phyloP scores from a whole-genome alignment of 64 coral and sea anemone genomes.

The Acropora yongei region DNA sequence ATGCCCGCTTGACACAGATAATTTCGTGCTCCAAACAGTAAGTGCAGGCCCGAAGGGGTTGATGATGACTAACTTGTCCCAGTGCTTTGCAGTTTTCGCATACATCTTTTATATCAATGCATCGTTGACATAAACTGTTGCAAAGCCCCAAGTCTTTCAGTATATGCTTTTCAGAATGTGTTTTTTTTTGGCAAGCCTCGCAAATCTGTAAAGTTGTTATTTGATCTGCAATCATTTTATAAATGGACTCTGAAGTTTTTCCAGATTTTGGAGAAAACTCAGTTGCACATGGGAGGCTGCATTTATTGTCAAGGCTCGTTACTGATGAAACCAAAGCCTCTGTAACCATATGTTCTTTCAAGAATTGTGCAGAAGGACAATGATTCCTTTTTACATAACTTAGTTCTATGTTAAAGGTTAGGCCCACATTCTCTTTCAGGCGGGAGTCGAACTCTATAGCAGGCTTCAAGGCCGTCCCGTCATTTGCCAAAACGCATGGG shows the following conservation, averaged over 20 bases:
- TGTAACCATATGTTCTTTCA: conserved; percentile 44
- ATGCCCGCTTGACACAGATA: conserved; percentile 28
- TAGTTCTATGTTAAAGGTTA: conserved; percentile 33
- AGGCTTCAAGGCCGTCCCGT: conserved; percentile 51
- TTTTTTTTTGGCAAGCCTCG: conserved; percentile 21
- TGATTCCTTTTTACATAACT: conserved; percentile 35
- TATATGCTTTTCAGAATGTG: conserved; percentile 10
- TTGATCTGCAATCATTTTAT: too few relatives aligned
- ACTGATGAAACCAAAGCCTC: conserved; percentile 49
- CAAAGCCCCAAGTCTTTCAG: conserved; percentile 13
- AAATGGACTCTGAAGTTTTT: background rate
- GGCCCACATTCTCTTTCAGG: conserved; percentile 33
- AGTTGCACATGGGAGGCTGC: conserved; percentile 56
- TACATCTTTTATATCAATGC: background rate
- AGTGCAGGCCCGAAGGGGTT: conserved; percentile 37
- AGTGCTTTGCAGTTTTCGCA: conserved; percentile 33
- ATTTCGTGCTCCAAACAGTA: conserved; percentile 46
- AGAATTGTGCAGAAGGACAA: background rate
- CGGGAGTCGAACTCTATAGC: conserved; percentile 48
- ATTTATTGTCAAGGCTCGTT: conserved; percentile 48
- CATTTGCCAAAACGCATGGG: conserved; percentile 54
- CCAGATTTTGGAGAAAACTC: conserved; percentile 30
- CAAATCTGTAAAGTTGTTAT: conserved; percentile 8
- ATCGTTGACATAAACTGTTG: conserved; percentile 17
- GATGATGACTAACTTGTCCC: conserved; percentile 54